phyloP scores from a whole-genome alignment of 2,888 invertebrate genomes.

The Lacanobia wlatinum region DNA sequence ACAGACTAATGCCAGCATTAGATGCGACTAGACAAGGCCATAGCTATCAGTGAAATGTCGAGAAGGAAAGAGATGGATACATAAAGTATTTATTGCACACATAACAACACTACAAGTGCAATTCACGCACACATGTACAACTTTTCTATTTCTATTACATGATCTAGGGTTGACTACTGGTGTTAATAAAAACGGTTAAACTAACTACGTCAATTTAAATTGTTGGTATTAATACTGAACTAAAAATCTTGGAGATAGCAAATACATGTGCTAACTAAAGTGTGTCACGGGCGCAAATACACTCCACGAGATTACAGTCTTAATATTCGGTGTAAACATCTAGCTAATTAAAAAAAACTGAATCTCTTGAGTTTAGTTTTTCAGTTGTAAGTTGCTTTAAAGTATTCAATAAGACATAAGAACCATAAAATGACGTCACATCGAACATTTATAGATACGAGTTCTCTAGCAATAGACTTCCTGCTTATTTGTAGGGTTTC shows the following conservation, averaged over 20 bases:
- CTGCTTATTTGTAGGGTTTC: conserved; percentile 12
- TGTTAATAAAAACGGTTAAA: conserved; percentile 76
- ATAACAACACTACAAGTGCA: conserved; percentile 87
- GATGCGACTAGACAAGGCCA: conserved; percentile 91
- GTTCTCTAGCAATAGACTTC: not conserved
- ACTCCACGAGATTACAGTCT: conserved; percentile 41
- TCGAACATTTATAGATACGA: not conserved
- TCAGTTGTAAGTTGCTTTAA: not conserved
- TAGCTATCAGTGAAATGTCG: conserved; percentile 91
- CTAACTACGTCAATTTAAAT: conserved; percentile 65
- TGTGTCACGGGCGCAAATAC: conserved; percentile 66
- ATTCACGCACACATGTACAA: conserved; percentile 82
- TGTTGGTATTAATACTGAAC: conserved; percentile 56
- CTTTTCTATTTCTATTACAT: conserved; percentile 89
- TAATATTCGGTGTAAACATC: conserved; percentile 21
- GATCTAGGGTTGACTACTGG: conserved; percentile 82
- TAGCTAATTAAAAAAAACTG: conserved; percentile 15
- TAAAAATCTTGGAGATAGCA: conserved; percentile 64
- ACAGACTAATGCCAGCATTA: conserved; percentile 89
- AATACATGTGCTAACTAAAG: conserved; percentile 60
- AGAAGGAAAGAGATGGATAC: conserved; percentile 89
- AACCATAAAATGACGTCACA: not conserved
- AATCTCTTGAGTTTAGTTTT: not conserved
- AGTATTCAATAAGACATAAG: not conserved
- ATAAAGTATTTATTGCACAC: conserved; percentile 90